Conservation (phyloP, 2,888 invertebrate genomes). For the Cordilura impudica region DNA sequence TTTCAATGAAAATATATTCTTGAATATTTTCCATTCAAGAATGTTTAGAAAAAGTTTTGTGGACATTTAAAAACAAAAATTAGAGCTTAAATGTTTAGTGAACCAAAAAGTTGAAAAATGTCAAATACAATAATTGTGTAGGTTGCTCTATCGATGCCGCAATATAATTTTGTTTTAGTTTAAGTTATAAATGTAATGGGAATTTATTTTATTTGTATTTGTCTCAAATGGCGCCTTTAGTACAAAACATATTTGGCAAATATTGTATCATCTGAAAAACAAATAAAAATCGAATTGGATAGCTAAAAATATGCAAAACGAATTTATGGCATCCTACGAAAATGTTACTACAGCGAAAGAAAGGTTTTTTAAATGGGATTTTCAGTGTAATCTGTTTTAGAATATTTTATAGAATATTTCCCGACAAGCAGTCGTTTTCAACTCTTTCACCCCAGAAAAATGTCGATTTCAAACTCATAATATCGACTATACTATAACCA, state of each 20-base stretch:
- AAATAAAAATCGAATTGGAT: no score
- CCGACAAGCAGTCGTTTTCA: no score
- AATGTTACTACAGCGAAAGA: no score
- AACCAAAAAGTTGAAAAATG: conserved; percentile 27
- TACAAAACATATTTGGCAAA: conserved; percentile 11
- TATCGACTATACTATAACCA: no score
- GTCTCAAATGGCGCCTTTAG: conserved; percentile 36
- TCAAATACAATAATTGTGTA: conserved; percentile 40
- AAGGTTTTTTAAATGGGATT: no score
- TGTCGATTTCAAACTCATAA: no score
- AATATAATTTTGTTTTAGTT: conserved; percentile 25
- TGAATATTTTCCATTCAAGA: conserved; percentile 29
- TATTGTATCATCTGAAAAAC: conserved; percentile 1
- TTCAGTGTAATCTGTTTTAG: no score
- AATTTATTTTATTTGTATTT: conserved; percentile 11
- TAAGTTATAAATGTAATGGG: conserved; percentile 7
- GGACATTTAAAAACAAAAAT: conserved; percentile 11
- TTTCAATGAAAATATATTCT: conserved; percentile 23
- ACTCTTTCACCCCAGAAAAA: no score
- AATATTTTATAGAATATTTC: no score
- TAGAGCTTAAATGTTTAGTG: conserved; percentile 24
- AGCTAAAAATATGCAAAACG: no score
- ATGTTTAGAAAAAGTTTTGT: conserved; percentile 16
- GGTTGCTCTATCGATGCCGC: conserved; percentile 27
- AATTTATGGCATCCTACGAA: no score